These are phyloP conservation scores for Corydoras sp. DNA, from an alignment of 2,113 vertebrate genomes.

Conservation along the genomic window DNA sequence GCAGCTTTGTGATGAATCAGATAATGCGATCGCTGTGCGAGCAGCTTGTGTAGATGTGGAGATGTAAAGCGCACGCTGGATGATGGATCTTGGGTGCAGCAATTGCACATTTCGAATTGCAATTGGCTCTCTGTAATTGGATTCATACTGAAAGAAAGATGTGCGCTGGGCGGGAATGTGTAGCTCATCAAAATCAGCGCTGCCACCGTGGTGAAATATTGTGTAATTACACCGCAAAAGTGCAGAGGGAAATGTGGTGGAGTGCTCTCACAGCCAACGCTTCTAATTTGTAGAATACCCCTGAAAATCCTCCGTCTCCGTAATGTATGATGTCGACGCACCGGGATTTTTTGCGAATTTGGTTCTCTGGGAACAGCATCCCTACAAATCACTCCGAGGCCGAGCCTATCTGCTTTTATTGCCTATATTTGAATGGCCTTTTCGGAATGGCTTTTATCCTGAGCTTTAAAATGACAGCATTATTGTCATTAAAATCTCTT, in stretches of 20 bases:
- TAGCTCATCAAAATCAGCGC: neutral
- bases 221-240: neutral
- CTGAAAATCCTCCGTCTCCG: no score
- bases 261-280: neutral
- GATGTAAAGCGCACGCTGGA: neutral
- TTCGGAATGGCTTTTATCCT: no score
- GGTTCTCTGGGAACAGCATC: no score
- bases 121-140: neutral
- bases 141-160: conserved; percentile 1
- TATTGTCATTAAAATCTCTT: no score
- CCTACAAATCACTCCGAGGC: no score
- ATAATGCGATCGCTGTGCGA: neutral
- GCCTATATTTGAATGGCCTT: no score
- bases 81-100: conserved; percentile 1
- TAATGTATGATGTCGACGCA: no score
- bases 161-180: neutral
- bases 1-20: neutral
- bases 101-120: neutral
- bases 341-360: no score
- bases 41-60: neutral
- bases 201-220: neutral
- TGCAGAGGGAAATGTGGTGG: neutral
- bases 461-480: no score
- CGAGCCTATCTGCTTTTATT: no score
- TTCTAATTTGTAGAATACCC: no score